These are phyloP conservation scores for Synanceia verrucosa DNA, from an alignment of 2,797 vertebrate genomes.

Conservation along the genomic window DNA sequence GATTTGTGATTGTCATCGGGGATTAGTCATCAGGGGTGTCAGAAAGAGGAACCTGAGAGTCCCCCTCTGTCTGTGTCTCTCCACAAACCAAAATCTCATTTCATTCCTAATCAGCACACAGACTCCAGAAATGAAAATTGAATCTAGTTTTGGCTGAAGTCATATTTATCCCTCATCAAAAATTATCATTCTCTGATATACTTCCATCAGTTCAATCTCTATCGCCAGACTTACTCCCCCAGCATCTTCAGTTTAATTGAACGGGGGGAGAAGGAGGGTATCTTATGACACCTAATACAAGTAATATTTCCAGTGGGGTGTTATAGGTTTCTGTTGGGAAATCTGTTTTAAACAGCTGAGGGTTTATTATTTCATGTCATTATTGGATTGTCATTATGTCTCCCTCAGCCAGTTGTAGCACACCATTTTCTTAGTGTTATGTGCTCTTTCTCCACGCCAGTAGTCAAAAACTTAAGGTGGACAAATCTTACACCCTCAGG, in stretches of 20 bases:
- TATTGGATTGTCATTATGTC: constrained; percentile 71
- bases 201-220: constrained; percentile 67
- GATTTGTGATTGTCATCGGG: constrained; percentile 78
- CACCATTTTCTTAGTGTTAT: constrained; percentile 31
- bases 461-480: constrained; percentile 45
- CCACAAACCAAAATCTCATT: constrained; percentile 80
- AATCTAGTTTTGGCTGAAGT: constrained; percentile 72
- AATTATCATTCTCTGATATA: constrained; percentile 74
- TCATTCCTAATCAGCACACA: constrained; percentile 74
- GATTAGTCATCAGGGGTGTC: constrained; percentile 74
- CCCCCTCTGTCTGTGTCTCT: constrained; percentile 64
- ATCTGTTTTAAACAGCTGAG: constrained; percentile 74
- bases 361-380: constrained; percentile 77
- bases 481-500: constrained; percentile 6
- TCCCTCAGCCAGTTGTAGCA: constrained; percentile 45
- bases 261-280: constrained; percentile 29
- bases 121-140: constrained; percentile 74
- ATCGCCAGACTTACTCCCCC: constrained; percentile 54
- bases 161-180: constrained; percentile 73
- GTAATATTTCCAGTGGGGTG: constrained; percentile 73
- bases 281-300: constrained; percentile 75
- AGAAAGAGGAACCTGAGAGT: constrained; percentile 59
- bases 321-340: constrained; percentile 79
- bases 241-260: constrained; percentile 77
- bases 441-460: constrained; percentile 40